Conservation (phyloP, 2,888 invertebrate genomes). For the Hanleya hanleyi region DNA sequence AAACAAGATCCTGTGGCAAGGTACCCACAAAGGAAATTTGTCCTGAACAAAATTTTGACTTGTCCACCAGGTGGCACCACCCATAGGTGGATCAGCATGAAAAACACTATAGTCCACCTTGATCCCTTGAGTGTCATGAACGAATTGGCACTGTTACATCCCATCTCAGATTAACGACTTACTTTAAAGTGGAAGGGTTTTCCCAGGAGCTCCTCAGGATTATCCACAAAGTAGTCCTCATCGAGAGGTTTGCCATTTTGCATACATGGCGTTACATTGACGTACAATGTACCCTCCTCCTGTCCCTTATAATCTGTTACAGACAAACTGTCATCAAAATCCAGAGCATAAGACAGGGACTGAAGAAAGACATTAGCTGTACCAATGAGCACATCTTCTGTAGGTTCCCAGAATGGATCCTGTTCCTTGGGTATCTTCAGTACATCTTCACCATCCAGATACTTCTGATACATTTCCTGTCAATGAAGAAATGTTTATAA, state of each 20-base stretch:
- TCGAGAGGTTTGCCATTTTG: conserved; percentile 64
- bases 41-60: too few relatives aligned
- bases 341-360: conserved; percentile 71
- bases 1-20: too few relatives aligned
- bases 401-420: conserved; percentile 74
- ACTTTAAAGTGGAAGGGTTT: conserved; percentile 73
- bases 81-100: too few relatives aligned
- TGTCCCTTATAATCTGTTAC: conserved; percentile 72
- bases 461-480: conserved; percentile 72
- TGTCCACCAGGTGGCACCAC: too few relatives aligned
- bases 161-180: too few relatives aligned
- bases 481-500: conserved; percentile 14
- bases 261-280: conserved; percentile 69
- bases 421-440: conserved; percentile 62
- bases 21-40: too few relatives aligned
- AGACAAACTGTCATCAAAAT: conserved; percentile 71
- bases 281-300: conserved; percentile 68
- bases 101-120: too few relatives aligned
- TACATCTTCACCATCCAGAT: conserved; percentile 70
- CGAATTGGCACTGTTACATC: too few relatives aligned
- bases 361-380: conserved; percentile 72
- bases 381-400: conserved; percentile 71
- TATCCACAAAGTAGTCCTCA: conserved; percentile 71
- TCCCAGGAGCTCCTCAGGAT: conserved; percentile 66
- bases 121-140: too few relatives aligned